These are phyloP conservation scores for Oscheius sp. DNA, from an alignment of 1,140 invertebrate genomes.

Conservation along the genomic window DNA sequence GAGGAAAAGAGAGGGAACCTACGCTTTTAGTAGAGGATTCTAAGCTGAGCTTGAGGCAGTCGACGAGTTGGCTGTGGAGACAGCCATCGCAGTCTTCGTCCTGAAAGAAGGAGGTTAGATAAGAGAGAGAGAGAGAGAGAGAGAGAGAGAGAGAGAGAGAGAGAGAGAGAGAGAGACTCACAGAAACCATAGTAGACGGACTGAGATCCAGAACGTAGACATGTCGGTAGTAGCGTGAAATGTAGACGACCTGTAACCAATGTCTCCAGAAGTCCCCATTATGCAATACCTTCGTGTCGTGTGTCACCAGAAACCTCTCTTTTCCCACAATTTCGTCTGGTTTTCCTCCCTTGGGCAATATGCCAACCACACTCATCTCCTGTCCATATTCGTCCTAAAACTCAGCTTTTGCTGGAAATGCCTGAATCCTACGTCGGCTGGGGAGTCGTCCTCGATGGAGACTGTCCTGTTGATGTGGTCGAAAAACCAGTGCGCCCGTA, in stretches of 20 bases:
- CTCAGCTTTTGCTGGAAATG: background rate
- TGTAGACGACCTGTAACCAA: constrained; percentile 54
- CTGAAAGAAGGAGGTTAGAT: constrained; percentile 49
- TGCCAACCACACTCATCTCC: constrained; percentile 40
- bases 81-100: constrained; percentile 71
- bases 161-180: constrained; percentile 59
- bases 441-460: constrained; percentile 22
- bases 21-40: constrained; percentile 70
- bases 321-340: constrained; percentile 12
- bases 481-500: constrained; percentile 75
- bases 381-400: constrained; percentile 26
- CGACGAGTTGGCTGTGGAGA: constrained; percentile 72
- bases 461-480: constrained; percentile 71
- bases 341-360: constrained; percentile 24
- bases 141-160: no score
- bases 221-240: constrained; percentile 69
- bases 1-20: constrained; percentile 50
- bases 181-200: constrained; percentile 74
- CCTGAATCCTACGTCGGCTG: background rate
- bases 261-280: background rate
- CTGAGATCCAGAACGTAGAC: constrained; percentile 78
- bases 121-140: no score
- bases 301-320: constrained; percentile 60
- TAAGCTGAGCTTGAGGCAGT: constrained; percentile 69
- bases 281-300: constrained; percentile 63